Conservation (phyloP, 2,113 vertebrate species). For the Rhabdomys dilectus region DNA sequence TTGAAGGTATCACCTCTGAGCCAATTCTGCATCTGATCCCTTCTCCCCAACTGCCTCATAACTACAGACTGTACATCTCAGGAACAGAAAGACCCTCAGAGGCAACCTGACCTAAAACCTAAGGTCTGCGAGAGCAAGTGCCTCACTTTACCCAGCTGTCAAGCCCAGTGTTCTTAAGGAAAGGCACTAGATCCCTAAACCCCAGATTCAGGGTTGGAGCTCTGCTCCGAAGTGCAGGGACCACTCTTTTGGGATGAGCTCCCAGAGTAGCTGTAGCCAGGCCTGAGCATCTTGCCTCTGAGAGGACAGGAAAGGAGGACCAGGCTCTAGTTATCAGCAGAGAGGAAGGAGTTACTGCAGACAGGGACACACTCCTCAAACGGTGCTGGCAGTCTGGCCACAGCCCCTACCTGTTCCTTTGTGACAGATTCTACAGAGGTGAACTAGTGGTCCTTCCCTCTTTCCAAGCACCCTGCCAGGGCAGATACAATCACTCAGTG, state of each 20-base stretch:
- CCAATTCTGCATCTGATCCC: background rate
- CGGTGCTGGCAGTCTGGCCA: background rate
- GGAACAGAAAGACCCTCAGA: background rate
- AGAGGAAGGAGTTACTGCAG: fast-evolving
- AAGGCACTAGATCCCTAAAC: background rate
- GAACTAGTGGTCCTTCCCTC: too few species aligned
- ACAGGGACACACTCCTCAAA: background rate
- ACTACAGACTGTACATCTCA: background rate
- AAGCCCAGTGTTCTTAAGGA: background rate
- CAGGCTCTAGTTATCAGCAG: background rate
- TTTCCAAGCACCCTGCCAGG: background rate
- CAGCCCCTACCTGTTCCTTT: background rate
- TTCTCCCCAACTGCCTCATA: background rate
- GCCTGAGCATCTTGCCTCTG: fast-evolving
- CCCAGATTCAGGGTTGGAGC: background rate
- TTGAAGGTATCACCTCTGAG: background rate
- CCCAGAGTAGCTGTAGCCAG: background rate
- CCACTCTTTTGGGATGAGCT: fast-evolving
- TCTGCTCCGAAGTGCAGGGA: background rate
- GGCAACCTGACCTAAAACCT: background rate
- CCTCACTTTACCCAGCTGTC: background rate
- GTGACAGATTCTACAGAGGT: too few species aligned
- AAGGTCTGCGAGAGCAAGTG: background rate
- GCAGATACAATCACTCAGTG: background rate
- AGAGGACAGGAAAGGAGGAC: background rate